Conservation (phyloP, 2,888 invertebrate genomes). For the Rotaria magnacalcarata region DNA sequence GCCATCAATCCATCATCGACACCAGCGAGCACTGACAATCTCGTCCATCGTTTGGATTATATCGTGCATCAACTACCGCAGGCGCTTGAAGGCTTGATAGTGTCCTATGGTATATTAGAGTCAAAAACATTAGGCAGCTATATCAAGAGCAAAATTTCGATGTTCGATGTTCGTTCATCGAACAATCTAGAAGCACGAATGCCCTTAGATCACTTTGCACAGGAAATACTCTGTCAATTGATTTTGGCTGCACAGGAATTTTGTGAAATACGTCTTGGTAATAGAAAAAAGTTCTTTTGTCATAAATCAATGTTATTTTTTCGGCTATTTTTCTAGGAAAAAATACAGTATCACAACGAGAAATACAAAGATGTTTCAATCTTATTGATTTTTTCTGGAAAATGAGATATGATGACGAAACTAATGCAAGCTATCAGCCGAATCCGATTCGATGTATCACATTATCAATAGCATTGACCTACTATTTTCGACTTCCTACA, state of each 20-base stretch:
- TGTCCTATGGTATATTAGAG: not conserved
- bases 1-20: conserved; percentile 39
- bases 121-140: not conserved
- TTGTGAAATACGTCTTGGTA: not conserved
- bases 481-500: conserved; percentile 11
- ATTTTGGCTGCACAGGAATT: not conserved
- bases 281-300: no score
- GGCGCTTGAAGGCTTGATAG: not conserved
- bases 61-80: conserved; percentile 6
- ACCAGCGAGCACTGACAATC: not conserved
- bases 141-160: not conserved
- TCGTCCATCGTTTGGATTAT: not conserved
- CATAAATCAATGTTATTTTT: no score
- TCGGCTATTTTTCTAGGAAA: not conserved
- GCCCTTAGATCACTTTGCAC: not conserved
- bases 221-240: not conserved
- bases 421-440: no score
- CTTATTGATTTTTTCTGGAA: not conserved
- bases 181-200: not conserved
- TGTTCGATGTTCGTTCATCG: not conserved
- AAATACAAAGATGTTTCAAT: not conserved
- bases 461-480: not conserved
- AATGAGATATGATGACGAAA: not conserved
- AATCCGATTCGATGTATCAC: not conserved
- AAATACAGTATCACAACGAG: not conserved